phyloP scores from a whole-genome alignment of 2,888 invertebrate genomes.

The Cenopis cana region DNA sequence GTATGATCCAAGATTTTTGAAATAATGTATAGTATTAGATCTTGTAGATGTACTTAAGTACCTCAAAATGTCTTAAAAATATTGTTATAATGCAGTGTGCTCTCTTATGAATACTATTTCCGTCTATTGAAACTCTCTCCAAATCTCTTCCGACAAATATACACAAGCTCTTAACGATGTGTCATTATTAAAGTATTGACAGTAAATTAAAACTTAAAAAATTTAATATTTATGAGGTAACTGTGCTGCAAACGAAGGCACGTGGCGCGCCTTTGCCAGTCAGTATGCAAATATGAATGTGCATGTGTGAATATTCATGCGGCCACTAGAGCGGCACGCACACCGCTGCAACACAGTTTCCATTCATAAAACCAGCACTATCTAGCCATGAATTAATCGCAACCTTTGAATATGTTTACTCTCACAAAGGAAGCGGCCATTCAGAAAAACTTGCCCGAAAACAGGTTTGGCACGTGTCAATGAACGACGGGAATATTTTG shows the following conservation, averaged over 20 bases:
- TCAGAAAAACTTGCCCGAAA: slow-evolving; percentile 81
- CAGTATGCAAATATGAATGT: slow-evolving; percentile 75
- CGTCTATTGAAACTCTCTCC: slow-evolving; percentile 4
- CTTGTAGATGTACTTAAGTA: neutral
- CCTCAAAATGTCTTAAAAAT: neutral
- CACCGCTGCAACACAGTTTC: slow-evolving; percentile 66
- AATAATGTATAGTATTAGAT: neutral
- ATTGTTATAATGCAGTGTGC: neutral
- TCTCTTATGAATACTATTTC: neutral
- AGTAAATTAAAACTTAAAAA: slow-evolving; percentile 67
- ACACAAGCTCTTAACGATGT: slow-evolving; percentile 40
- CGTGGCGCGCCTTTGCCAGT: slow-evolving; percentile 77
- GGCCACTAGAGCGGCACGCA: slow-evolving; percentile 63
- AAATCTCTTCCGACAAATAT: slow-evolving; percentile 31
- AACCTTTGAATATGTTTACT: slow-evolving; percentile 85
- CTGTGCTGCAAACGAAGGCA: slow-evolving; percentile 74
- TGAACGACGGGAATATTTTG: slow-evolving; percentile 82
- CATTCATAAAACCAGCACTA: slow-evolving; percentile 84
- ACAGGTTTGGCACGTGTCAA: slow-evolving; percentile 85
- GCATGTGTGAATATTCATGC: slow-evolving; percentile 63
- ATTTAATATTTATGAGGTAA: slow-evolving; percentile 80
- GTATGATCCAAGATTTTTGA: neutral
- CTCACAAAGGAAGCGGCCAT: slow-evolving; percentile 84
- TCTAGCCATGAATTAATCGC: slow-evolving; percentile 85
- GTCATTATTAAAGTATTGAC: slow-evolving; percentile 43